phyloP scores from a whole-genome alignment of 2,888 invertebrate genomes.

The Yponomeuta sedellus region DNA sequence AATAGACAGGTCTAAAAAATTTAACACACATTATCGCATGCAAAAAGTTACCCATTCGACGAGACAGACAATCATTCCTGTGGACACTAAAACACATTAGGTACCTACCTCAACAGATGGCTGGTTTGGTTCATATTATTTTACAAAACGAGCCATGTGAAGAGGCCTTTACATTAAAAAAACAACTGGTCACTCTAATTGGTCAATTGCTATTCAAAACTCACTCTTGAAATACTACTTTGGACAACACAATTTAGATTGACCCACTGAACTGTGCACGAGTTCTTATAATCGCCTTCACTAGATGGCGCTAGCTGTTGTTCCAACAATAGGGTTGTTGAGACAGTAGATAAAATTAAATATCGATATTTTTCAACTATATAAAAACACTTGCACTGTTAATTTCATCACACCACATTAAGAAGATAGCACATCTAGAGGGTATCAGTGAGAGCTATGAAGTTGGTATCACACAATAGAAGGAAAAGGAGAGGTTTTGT shows the following conservation, averaged over 20 bases:
- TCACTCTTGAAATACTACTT: not conserved
- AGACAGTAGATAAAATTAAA: too few relatives aligned
- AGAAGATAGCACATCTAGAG: slow-evolving; percentile 16
- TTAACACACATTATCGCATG: slow-evolving; percentile 28
- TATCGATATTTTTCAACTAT: not conserved
- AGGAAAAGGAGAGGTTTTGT: slow-evolving; percentile 27
- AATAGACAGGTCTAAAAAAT: slow-evolving; percentile 22
- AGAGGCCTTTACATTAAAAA: not conserved
- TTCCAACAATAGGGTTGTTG: too few relatives aligned
- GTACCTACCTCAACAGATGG: not conserved
- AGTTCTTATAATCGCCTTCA: not conserved
- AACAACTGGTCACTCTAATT: slow-evolving; percentile 13
- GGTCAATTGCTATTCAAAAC: not conserved
- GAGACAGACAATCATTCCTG: slow-evolving; percentile 69
- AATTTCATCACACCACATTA: slow-evolving; percentile 10
- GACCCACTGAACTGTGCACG: slow-evolving; percentile 5
- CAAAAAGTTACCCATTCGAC: slow-evolving; percentile 62
- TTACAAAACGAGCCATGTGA: not conserved
- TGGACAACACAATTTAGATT: slow-evolving; percentile 9
- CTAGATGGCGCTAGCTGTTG: too few relatives aligned
- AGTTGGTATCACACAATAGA: slow-evolving; percentile 34
- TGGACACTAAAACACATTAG: slow-evolving; percentile 58
- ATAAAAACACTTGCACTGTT: slow-evolving; percentile 6
- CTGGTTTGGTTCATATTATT: not conserved
- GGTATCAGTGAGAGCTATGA: slow-evolving; percentile 15